Evolutionary conservation across 2,797 vertebrate genomes (phyloP).

Genomic region (Propithecus deckenii): DNA sequence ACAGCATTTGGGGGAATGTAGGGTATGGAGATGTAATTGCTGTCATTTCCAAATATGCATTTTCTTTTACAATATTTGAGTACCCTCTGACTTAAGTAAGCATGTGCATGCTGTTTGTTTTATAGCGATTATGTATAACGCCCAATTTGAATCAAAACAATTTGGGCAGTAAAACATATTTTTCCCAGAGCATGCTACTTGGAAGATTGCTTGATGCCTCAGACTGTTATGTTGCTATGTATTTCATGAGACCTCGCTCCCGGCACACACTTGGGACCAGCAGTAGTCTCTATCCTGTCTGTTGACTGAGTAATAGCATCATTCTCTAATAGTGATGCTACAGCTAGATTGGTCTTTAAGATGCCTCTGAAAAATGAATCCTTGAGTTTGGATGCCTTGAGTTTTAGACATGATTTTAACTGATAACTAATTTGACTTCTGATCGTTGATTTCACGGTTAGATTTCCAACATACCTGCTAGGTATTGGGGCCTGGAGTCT

Average conservation of each 20-base stretch:
- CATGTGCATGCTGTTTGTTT: not conserved
- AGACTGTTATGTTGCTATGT: not conserved
- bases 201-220: not conserved
- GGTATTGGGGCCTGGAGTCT: not conserved
- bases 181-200: not conserved
- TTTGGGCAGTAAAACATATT: not conserved
- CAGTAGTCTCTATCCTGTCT: not conserved
- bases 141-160: not conserved
- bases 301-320: not conserved
- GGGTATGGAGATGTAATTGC: not conserved
- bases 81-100: not conserved
- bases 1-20: not conserved
- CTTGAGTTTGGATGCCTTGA: not conserved
- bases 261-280: not conserved
- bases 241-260: not conserved
- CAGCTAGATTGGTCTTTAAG: not conserved
- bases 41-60: not conserved
- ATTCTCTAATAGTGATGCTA: not conserved
- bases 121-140: not conserved
- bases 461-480: not conserved
- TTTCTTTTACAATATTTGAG: conserved; percentile 2
- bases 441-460: not conserved
- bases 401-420: not conserved
- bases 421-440: not conserved
- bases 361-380: not conserved